phyloP scores from a whole-genome alignment of 2,113 vertebrate species.

The Thomomys bottae region DNA sequence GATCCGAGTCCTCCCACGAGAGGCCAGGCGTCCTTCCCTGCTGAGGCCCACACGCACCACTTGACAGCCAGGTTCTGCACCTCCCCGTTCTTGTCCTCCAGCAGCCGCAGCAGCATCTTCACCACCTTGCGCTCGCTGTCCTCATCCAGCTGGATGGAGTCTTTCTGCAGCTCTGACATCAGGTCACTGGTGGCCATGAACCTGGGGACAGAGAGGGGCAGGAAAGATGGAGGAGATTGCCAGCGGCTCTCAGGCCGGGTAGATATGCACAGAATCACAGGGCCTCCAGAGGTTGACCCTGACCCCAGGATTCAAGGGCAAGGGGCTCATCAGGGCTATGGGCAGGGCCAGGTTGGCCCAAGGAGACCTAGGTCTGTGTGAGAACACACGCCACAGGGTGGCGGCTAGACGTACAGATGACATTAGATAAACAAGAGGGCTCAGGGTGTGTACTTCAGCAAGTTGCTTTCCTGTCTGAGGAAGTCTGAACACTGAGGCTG shows the following conservation, averaged over 20 bases:
- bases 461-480: neutral
- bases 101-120: slow-evolving; percentile 92
- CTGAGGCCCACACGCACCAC: slow-evolving; percentile 87
- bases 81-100: slow-evolving; percentile 97
- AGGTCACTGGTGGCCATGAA: slow-evolving; percentile 99
- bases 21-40: rapidly evolving
- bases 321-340: neutral
- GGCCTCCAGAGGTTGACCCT: neutral
- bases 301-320: neutral
- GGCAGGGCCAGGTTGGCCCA: neutral
- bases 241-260: neutral
- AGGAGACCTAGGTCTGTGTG: neutral
- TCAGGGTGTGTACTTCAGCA: neutral
- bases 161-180: slow-evolving; percentile 97
- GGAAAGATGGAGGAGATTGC: neutral
- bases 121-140: slow-evolving; percentile 97
- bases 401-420: neutral
- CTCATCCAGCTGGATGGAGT: slow-evolving; percentile 97
- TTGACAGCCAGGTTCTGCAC: slow-evolving; percentile 97
- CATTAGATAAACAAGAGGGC: neutral
- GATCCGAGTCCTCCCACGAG: no score
- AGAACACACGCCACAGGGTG: neutral
- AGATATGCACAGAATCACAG: neutral
- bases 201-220: slow-evolving; percentile 83
- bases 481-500: neutral